Conservation (phyloP, 2,797 vertebrate genomes). For the Mus minutoides region DNA sequence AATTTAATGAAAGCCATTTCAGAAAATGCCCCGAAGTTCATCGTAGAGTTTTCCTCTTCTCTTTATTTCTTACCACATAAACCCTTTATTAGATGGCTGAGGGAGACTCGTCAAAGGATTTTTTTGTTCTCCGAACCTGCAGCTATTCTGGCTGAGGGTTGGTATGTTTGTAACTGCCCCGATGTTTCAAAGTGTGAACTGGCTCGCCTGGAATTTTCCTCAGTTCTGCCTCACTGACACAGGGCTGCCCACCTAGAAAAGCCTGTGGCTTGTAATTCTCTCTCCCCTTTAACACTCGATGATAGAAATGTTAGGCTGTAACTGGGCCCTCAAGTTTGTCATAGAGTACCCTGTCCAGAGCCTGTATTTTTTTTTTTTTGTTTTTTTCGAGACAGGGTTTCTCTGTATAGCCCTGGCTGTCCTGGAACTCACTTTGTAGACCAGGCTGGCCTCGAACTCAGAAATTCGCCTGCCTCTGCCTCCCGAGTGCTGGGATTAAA, state of each 20-base stretch:
- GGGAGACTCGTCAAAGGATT: constrained; percentile 43
- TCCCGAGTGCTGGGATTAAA: too few species aligned
- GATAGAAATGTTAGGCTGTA: neutral
- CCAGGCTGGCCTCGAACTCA: too few species aligned
- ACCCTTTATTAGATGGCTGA: neutral
- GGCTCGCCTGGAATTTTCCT: constrained; percentile 59
- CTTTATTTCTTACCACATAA: neutral
- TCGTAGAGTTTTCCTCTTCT: neutral
- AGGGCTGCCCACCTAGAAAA: neutral
- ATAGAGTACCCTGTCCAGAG: neutral
- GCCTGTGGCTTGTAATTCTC: neutral
- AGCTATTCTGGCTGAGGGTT: constrained; percentile 23
- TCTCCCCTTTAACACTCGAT: neutral
- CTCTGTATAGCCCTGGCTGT: too few species aligned
- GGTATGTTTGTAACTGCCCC: neutral
- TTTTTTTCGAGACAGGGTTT: too few species aligned
- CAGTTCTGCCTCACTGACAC: neutral
- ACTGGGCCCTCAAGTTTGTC: neutral
- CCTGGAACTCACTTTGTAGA: too few species aligned
- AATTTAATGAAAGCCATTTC: neutral
- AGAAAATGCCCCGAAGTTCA: neutral
- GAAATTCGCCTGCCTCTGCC: too few species aligned
- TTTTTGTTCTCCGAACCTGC: constrained; percentile 58
- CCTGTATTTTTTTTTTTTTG: neutral
- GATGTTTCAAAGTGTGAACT: constrained; percentile 54